Base-by-base conservation (phyloP, 2,888 invertebrate species). In the Hermaeophaga mercurialis region DNA sequence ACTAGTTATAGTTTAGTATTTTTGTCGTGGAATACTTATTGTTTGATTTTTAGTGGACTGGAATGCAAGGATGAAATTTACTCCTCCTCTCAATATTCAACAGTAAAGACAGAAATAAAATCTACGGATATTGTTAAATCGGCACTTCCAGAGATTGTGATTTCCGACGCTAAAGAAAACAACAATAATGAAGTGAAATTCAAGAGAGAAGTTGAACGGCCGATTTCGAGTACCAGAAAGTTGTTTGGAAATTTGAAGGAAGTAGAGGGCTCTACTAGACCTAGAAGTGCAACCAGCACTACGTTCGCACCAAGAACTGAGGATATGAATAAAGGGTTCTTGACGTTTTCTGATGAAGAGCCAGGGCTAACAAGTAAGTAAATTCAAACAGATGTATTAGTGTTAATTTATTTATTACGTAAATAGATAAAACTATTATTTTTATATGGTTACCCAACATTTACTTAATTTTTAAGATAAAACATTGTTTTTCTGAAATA, bases 311-410 rank as follows among this genome's bases (percentile, higher is more conserved):
- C 89, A 66, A 84, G 89, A 78, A 89, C 91, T 68, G 86, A 92
- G 84, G 94, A 94, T 80, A 95, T 96, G 94, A 94, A 90, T 82
- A 91, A 90, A 80, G 92, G 91, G 78, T 95, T 89, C 83, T 85
- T 94, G 75, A 89, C 88, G 79, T 94, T 91, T 80, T 85, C 89
- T 71, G 91, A 91, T 75, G 89, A 91, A 80, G 88, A 89, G 78
- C 83, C 86, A 65, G 90, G 90, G 72, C 82, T 89, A 76, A 91
- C 91, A 81, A 90, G 93, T 94, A 82, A 88, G 90, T 89, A 76
- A 2, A 48, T 19, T 33, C n/a, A 28, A 8, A n/a, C n/a, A n/a
- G n/a, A n/a, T n/a, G n/a, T n/a, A n/a, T n/a, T n/a, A n/a, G n/a
- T n/a, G n/a, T n/a, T n/a, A n/a, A n/a, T n/a, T n/a, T n/a, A n/a